Conservation (phyloP, 2,797 vertebrate genomes). For the Decapterus maruadsi region DNA sequence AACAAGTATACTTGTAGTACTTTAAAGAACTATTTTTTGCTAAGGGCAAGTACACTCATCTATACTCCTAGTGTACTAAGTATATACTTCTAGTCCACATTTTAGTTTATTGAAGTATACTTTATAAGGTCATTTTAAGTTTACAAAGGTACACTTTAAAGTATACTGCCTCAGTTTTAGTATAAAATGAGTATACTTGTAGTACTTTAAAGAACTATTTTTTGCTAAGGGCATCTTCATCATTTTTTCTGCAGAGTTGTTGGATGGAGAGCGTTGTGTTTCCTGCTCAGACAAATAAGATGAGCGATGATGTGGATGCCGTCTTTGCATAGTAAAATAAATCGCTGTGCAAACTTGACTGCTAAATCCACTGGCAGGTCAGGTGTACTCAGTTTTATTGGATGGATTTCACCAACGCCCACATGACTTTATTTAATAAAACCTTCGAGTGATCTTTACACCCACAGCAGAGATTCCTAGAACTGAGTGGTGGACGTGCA, state of each 20-base stretch:
- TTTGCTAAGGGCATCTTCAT: too few species aligned
- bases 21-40: too few species aligned
- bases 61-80: too few species aligned
- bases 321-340: conserved; percentile 22
- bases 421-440: conserved; percentile 21
- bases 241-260: background rate
- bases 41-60: too few species aligned
- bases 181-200: too few species aligned
- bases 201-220: too few species aligned
- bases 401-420: conserved; percentile 1
- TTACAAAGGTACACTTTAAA: too few species aligned
- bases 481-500: conserved; percentile 14
- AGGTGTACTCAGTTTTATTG: conserved; percentile 9
- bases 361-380: conserved; percentile 7
- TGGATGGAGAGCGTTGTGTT: conserved; percentile 15
- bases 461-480: conserved; percentile 4
- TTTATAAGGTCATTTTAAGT: too few species aligned
- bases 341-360: conserved; percentile 9
- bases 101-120: too few species aligned
- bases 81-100: too few species aligned
- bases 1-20: too few species aligned
- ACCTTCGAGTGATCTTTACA: background rate
- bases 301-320: conserved; percentile 27
- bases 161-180: too few species aligned
- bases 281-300: conserved; percentile 53